These are phyloP conservation scores for Euphydryas editha DNA, from an alignment of 2,888 invertebrate genomes.

Conservation along the genomic window DNA sequence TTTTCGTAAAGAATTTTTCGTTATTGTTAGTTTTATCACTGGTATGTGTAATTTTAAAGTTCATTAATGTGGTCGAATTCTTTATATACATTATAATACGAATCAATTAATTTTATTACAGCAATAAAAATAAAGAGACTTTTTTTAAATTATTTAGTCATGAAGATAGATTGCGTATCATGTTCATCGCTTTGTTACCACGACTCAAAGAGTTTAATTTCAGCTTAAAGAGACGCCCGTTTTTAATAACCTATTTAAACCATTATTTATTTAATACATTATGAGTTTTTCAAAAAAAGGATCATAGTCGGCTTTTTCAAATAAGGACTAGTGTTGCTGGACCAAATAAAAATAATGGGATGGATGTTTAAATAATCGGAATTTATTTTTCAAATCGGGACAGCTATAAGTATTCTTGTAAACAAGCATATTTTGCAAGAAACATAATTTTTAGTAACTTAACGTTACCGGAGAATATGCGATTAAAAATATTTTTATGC, in stretches of 20 bases:
- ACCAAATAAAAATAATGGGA: too few species aligned
- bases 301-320: not conserved
- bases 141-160: not conserved
- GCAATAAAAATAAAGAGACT: not conserved
- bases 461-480: too few species aligned
- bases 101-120: too few species aligned
- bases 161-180: not conserved
- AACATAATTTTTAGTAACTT: too few species aligned
- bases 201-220: not conserved
- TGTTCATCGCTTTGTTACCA: not conserved
- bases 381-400: too few species aligned
- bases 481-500: too few species aligned
- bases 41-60: too few species aligned
- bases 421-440: too few species aligned
- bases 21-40: not conserved
- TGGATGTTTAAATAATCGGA: too few species aligned
- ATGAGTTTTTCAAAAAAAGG: not conserved
- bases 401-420: too few species aligned
- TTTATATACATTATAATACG: too few species aligned
- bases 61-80: too few species aligned
- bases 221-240: not conserved
- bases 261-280: not conserved
- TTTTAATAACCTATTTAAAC: not conserved
- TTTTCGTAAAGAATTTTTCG: conserved; percentile 45
- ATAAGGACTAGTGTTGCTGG: not conserved